Evolutionary conservation across 1,140 invertebrate species (phyloP), one percentile per base, ranked within the genome.

Genomic region (Camponotus vicinus): DNA sequence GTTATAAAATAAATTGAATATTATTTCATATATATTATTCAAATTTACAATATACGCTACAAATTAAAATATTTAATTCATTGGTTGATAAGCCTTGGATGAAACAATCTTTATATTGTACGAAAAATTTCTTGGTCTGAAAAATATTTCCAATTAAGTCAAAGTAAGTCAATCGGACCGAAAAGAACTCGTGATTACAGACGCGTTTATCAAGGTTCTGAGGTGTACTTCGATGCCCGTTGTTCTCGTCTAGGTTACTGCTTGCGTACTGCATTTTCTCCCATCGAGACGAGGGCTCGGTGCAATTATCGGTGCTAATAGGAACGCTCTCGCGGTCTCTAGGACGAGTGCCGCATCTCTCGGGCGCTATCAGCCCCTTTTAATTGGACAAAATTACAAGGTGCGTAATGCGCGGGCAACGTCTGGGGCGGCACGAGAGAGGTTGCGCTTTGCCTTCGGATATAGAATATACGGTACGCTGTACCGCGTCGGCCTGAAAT

Each of bases 321-420:
- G 75, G 76, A 85, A 90, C 49, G 66, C 49, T 76, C 52, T 42
- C 64, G 78, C 45, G 66, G 64, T 88, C 78, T 84, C 55, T 59
- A 84, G 78, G 55, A 13, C 27, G 40, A 57, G 7, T 42, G 21
- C 8, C 32, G 70, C n/a, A n/a, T 57, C 37, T 57, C 55, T 57
- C 83, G 69, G 27, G 18, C 52, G 52, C 69, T 90, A 86, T 84
- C 86, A 88, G 90, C 37, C 88, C 73, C 86, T 90, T 93, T 93
- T 93, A 93, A 93, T 93, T 92, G 90, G 87, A 86, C 89, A 66
- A 93, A 93, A 93, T 93, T 93, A 93, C 88, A 93, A 93, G 92
- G 92, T 93, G 90, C 91, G 91, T 93, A 93, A 93, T 92, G 92
- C 88, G 78, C 88, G 89, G 79, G 88, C 86, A 90, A 69, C 57